These are phyloP conservation scores for Seira musarum DNA, from an alignment of 2,888 invertebrate genomes.

Conservation along the genomic window DNA sequence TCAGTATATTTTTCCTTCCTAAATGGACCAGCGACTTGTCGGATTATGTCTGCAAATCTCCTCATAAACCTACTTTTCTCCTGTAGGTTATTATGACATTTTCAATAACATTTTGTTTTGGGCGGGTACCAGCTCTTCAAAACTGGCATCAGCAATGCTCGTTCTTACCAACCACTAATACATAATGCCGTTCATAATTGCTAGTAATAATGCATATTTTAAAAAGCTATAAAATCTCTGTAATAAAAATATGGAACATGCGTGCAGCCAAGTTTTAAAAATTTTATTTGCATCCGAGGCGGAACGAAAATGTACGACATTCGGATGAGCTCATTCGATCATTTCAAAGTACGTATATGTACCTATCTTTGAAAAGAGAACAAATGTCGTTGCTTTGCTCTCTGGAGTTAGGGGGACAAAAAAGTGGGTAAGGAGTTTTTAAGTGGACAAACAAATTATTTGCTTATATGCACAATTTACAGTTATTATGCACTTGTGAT, in stretches of 20 bases:
- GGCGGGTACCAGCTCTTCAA: background rate
- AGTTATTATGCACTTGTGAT: too few species aligned
- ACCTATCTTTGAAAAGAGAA: too few species aligned
- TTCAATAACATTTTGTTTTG: background rate
- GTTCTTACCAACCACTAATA: too few species aligned
- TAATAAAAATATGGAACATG: background rate
- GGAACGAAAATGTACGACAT: too few species aligned
- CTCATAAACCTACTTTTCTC: constrained; percentile 1
- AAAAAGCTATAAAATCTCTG: background rate
- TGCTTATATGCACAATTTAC: too few species aligned
- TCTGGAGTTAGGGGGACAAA: too few species aligned
- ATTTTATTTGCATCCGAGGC: background rate
- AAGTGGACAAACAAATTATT: too few species aligned
- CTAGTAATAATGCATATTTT: background rate
- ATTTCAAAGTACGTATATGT: too few species aligned
- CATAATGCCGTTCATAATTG: background rate
- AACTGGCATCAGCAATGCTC: background rate
- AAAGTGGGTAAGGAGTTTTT: too few species aligned
- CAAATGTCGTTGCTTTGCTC: too few species aligned
- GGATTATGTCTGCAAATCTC: background rate
- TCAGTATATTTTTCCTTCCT: too few species aligned
- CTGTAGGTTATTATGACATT: constrained; percentile 7
- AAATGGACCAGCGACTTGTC: background rate
- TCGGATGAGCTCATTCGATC: too few species aligned
- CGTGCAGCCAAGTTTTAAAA: background rate